phyloP scores from a whole-genome alignment of 2,888 invertebrate species.

The Dolomedes plantarius region DNA sequence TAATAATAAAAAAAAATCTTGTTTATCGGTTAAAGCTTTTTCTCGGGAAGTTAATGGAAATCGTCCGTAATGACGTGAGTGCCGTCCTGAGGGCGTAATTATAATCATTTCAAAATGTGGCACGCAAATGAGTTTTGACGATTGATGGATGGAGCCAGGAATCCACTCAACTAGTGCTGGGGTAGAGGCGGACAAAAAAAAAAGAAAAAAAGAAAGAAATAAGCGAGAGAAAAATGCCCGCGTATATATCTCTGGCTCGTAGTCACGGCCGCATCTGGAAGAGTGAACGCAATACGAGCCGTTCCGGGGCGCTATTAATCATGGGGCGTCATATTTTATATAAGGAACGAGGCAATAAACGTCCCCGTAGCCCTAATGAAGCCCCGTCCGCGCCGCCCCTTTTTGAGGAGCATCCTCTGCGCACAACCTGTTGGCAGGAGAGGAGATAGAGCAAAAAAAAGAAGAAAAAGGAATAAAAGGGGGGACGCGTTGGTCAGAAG shows the following conservation, averaged over 20 bases:
- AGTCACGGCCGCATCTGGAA: conserved; percentile 1
- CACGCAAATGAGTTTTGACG: conserved; percentile 14
- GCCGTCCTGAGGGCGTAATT: background rate
- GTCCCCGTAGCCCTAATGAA: conserved; percentile 56
- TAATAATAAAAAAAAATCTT: too few species aligned
- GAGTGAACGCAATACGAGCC: conserved; percentile 20
- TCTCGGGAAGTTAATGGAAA: too few species aligned
- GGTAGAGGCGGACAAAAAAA: background rate
- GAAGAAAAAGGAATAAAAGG: background rate
- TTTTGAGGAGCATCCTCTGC: background rate
- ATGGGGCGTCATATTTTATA: conserved; percentile 50
- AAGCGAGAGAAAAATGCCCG: too few species aligned
- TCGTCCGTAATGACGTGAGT: too few species aligned
- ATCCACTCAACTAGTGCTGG: background rate
- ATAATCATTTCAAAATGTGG: conserved; percentile 12
- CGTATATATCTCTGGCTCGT: too few species aligned
- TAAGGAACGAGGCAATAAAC: conserved; percentile 57
- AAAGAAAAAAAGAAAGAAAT: too few species aligned
- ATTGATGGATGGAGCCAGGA: background rate
- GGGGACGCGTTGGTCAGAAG: conserved; percentile 55
- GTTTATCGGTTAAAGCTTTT: too few species aligned
- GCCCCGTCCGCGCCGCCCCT: conserved; percentile 10
- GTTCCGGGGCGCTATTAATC: conserved; percentile 41
- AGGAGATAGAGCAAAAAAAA: conserved; percentile 14
- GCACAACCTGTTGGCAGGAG: conserved; percentile 61